A percentile compares a stretch with the other conserved stretches of the same genome.
These are phyloP conservation scores for Bombus waltoni DNA, from an alignment of 1,140 invertebrate genomes.

Conservation along the genomic window DNA sequence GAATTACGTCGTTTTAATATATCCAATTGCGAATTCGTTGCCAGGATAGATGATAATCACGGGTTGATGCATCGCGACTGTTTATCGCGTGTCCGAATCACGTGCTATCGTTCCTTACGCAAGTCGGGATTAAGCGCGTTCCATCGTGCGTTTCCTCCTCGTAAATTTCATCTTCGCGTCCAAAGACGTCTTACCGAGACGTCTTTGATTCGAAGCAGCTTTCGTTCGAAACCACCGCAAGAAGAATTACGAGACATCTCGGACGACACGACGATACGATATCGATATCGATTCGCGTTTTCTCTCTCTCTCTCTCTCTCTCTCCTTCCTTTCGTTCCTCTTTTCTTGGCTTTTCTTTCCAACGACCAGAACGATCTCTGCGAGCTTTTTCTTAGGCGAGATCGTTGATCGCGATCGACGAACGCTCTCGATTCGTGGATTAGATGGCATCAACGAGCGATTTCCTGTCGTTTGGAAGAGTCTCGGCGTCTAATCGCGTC, in stretches of 20 bases:
- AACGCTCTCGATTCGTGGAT: constrained; percentile 33
- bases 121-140: constrained; percentile 9
- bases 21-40: constrained; percentile 37
- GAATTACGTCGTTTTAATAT: constrained; percentile 37
- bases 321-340: background rate
- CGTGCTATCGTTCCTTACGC: constrained; percentile 32
- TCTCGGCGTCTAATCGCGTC: constrained; percentile 46
- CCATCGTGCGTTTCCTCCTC: constrained; percentile 25
- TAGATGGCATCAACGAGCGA: constrained; percentile 49
- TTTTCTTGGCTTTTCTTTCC: background rate
- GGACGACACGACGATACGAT: background rate
- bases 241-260: too few species aligned
- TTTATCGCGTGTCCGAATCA: constrained; percentile 51
- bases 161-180: constrained; percentile 37
- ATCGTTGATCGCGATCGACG: constrained; percentile 36
- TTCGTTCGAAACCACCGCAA: background rate
- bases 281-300: too few species aligned
- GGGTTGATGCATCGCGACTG: constrained; percentile 48
- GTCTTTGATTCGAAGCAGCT: too few species aligned
- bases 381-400: constrained; percentile 8
- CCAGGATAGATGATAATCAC: constrained; percentile 50
- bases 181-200: background rate
- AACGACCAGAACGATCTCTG: constrained; percentile 13
- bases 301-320: too few species aligned
- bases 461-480: constrained; percentile 53